Conservation (phyloP, 2,113 vertebrate species). For the Daphoenositta chrysoptera region DNA sequence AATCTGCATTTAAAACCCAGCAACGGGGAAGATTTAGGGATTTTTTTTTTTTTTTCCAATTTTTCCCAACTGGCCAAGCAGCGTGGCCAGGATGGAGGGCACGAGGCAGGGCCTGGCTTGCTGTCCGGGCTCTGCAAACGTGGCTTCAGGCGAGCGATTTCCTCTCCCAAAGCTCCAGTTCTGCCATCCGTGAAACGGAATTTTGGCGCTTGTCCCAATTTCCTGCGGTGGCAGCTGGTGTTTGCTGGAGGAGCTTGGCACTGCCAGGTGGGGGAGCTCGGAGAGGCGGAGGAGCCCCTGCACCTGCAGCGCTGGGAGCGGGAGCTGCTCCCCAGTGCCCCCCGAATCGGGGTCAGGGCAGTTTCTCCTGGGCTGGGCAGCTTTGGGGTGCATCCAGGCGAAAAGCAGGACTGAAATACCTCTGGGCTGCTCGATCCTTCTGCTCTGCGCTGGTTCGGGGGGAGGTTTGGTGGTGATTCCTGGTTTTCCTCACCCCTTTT, state of each 20-base stretch:
- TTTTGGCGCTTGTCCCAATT: rapidly evolving
- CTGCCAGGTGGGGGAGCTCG: not conserved
- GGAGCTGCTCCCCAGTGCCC: not conserved
- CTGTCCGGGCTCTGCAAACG: not conserved
- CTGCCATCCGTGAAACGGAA: not conserved
- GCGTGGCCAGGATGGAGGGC: rapidly evolving
- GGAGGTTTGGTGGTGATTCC: not conserved
- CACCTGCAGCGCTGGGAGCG: not conserved
- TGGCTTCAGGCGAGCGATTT: not conserved
- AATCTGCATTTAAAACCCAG: not conserved
- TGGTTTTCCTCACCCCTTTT: not conserved
- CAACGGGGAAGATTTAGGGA: not conserved
- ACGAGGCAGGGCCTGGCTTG: not conserved
- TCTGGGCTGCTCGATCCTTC: not conserved
- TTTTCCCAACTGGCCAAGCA: not conserved
- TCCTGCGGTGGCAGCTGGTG: not conserved
- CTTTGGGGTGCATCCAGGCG: not conserved
- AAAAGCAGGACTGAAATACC: not conserved
- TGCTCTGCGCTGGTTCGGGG: not conserved
- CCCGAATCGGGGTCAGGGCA: rapidly evolving
- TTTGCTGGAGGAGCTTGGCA: not conserved
- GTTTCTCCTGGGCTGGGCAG: not conserved
- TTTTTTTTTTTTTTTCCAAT: not conserved
- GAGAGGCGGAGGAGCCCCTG: not conserved
- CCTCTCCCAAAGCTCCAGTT: not conserved